Conservation (phyloP, 2,113 vertebrate species). For the Salvator merianae region DNA sequence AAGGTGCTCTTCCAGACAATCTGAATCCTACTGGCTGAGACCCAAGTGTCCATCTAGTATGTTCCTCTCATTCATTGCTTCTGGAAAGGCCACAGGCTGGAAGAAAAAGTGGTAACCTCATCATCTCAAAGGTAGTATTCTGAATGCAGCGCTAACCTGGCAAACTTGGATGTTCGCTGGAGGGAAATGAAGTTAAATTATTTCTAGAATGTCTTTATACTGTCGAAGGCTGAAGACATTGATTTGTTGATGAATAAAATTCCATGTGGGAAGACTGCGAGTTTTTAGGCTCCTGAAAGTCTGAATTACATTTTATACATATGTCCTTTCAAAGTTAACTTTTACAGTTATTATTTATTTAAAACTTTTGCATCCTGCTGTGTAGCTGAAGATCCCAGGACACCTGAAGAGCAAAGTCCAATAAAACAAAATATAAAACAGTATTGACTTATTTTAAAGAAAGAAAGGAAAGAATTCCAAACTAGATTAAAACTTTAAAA, state of each 20-base stretch:
- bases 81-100: background rate
- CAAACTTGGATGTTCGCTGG: background rate
- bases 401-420: too few species aligned
- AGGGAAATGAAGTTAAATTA: background rate
- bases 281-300: background rate
- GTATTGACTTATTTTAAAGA: background rate
- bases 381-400: too few species aligned
- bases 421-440: too few species aligned
- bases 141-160: background rate
- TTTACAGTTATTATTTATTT: background rate
- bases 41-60: background rate
- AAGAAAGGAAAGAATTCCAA: too few species aligned
- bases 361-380: too few species aligned
- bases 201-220: background rate
- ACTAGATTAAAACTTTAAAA: too few species aligned
- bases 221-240: background rate
- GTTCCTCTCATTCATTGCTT: background rate
- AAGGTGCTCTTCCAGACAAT: background rate
- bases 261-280: background rate
- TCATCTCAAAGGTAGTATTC: background rate
- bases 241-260: background rate
- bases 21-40: background rate
- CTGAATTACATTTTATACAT: slow-evolving; percentile 8
- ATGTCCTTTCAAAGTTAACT: slow-evolving; percentile 10
- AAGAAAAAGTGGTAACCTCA: background rate